Evolutionary conservation across 2,113 vertebrate species (phyloP), one percentile per base, ranked within the genome.

Genomic region (Mustelus asterias): DNA sequence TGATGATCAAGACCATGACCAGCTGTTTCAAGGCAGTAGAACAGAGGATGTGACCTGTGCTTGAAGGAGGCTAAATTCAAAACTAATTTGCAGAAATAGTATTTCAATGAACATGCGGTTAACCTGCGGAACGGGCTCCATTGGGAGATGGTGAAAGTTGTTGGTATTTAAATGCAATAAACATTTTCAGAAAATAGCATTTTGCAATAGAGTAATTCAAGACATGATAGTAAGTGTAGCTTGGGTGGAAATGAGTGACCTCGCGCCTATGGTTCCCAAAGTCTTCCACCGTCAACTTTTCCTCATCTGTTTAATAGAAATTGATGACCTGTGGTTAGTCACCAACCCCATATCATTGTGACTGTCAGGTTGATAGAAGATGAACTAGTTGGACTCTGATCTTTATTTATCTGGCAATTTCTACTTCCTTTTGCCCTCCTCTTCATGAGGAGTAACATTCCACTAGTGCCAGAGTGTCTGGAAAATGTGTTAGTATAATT

Each of bases 11-110:
- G 29, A 92, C 18, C 3, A 20, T 65, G 58, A 63, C 58, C 58
- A 65, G 33, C 58, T 33, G 29, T 14, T 90, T 18, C 88, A 90
- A 26, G 54, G 63, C 86, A 92, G 29, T n/a, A n/a, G 89, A 92
- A 92, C 89, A 63, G 29, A 92, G 58, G 60, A 92, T 14, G 60
- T 63, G 58, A 18, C 89, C 16, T 92, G 29, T 37, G 89, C 58
- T 41, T n/a, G 89, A 92, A 92, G 58, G 58, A 14, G 29, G 33
- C 13, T 92, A 92, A 60, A 92, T 92, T 65, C 89, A 92, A 92
- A n/a, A 92, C 33, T n/a, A 63, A 65, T 65, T 63, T 92, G 89
- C 58, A 60, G 58, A 65, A 65, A 65, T 33, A 92, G 63, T 90
- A 63, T n/a, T 63, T 18, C 88, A 63, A 48, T 89, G 18, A 88